These are phyloP conservation scores for Monoplex corrugatus DNA, from an alignment of 2,888 invertebrate species.

Conservation along the genomic window DNA sequence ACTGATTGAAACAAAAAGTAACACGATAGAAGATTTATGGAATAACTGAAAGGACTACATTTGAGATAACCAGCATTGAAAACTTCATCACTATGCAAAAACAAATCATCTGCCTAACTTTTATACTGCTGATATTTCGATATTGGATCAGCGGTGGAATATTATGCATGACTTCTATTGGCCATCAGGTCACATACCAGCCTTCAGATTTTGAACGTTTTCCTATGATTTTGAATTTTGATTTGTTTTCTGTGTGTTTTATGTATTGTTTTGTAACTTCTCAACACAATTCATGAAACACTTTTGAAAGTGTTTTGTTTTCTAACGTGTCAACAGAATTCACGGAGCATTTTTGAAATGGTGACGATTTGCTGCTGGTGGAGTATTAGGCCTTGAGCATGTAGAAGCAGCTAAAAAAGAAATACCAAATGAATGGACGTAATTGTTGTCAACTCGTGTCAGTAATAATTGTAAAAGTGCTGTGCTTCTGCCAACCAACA, in stretches of 20 bases:
- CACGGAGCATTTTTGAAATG: background rate
- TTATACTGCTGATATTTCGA: conserved; percentile 26
- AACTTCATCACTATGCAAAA: conserved; percentile 32
- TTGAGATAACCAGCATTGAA: conserved; percentile 9
- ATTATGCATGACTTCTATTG: conserved; percentile 25
- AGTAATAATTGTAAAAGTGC: background rate
- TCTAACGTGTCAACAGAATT: background rate
- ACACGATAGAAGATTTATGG: background rate
- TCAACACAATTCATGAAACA: background rate
- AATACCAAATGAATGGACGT: too few relatives aligned
- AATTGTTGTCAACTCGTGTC: too few relatives aligned
- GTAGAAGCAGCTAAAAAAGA: too few relatives aligned
- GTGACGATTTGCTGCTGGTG: too few relatives aligned
- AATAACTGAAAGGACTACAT: conserved; percentile 19
- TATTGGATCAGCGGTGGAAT: conserved; percentile 17
- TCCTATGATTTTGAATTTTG: background rate
- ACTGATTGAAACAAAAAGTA: background rate
- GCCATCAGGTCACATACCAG: background rate
- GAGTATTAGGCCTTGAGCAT: too few relatives aligned
- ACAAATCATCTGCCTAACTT: background rate
- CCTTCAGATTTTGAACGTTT: background rate
- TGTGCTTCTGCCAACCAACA: too few relatives aligned
- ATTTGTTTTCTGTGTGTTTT: background rate
- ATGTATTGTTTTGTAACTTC: background rate
- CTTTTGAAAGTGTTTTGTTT: background rate